phyloP scores from a whole-genome alignment of 92 coral and sea anemone genomes.

The Phenganax marumi region DNA sequence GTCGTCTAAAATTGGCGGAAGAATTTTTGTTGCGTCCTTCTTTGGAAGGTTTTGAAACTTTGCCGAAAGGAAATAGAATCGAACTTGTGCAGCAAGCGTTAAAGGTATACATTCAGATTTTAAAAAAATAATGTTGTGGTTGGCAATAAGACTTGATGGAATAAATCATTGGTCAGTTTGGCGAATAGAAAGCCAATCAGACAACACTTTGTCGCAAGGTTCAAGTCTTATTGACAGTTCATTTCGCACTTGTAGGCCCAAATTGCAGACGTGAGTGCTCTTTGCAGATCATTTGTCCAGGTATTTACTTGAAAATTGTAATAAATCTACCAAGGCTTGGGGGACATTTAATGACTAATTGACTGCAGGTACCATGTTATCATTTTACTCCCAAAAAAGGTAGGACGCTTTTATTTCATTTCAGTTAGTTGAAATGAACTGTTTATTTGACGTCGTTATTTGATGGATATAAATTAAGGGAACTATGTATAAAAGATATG shows the following conservation, averaged over 20 bases:
- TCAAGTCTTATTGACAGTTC: background rate
- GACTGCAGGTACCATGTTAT: background rate
- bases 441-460: background rate
- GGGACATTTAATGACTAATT: background rate
- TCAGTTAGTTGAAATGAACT: too few species aligned
- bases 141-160: background rate
- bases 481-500: too few species aligned
- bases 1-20: constrained; percentile 59
- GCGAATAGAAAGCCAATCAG: background rate
- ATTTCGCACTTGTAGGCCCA: constrained; percentile 23
- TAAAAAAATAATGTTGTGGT: too few species aligned
- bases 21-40: constrained; percentile 77
- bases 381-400: background rate
- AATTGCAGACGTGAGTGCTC: constrained; percentile 25
- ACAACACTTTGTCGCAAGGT: background rate
- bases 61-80: constrained; percentile 62
- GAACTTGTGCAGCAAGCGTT: constrained; percentile 69
- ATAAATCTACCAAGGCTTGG: too few species aligned
- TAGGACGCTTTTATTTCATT: background rate
- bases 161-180: background rate
- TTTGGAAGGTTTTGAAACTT: constrained; percentile 57
- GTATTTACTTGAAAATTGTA: background rate
- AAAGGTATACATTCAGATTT: constrained; percentile 49
- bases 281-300: constrained; percentile 42
- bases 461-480: too few species aligned